Percentiles rank a stretch among this genome's conserved stretches.
Evolutionary conservation across 2,797 vertebrate species (phyloP).

Genomic region (Bryconaethiops microstoma): DNA sequence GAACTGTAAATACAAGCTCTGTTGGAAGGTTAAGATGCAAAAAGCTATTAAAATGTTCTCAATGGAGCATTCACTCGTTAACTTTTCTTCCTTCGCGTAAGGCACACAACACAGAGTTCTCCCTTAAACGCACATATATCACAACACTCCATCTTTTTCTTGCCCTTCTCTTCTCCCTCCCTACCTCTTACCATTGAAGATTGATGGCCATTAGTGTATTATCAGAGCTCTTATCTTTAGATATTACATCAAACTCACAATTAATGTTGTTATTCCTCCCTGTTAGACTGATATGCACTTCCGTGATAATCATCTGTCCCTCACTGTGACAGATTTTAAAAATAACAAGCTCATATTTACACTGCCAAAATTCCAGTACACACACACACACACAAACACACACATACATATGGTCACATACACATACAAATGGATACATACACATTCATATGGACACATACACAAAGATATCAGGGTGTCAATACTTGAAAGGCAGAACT

Average conservation of each 20-base stretch:
- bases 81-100: neutral
- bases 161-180: neutral
- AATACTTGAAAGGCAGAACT: conserved; percentile 10
- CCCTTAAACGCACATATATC: conserved; percentile 9
- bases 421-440: neutral
- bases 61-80: neutral
- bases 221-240: conserved; percentile 12
- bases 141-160: conserved; percentile 10
- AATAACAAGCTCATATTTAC: conserved; percentile 21
- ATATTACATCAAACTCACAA: conserved; percentile 32
- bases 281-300: conserved; percentile 33
- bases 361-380: conserved; percentile 28
- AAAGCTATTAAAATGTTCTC: conserved; percentile 1
- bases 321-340: conserved; percentile 17
- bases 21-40: neutral
- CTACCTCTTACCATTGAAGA: neutral
- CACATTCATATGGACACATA: neutral
- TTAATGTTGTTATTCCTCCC: conserved; percentile 37
- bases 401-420: neutral
- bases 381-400: neutral
- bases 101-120: neutral
- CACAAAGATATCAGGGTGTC: neutral
- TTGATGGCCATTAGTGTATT: conserved; percentile 22
- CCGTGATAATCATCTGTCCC: conserved; percentile 20
- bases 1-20: neutral